Conservation (phyloP, 2,888 invertebrate species). For the Drosophila gaucha region DNA sequence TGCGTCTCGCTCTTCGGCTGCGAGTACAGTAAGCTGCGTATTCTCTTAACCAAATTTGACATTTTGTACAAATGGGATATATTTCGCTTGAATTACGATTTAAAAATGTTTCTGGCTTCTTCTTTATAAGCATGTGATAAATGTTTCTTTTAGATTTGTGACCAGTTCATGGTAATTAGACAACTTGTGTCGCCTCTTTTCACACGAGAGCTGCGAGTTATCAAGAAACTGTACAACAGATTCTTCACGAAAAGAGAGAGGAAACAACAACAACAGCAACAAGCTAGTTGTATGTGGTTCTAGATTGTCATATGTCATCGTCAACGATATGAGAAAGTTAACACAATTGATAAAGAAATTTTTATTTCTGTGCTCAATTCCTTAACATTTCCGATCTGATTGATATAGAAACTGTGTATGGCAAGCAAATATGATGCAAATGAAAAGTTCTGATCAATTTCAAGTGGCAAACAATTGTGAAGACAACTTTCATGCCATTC, state of each 20-base stretch:
- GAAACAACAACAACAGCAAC: constrained; percentile 10
- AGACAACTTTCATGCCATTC: constrained; percentile 48
- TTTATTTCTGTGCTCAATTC: constrained; percentile 9
- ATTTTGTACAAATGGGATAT: constrained; percentile 36
- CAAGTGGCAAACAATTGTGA: constrained; percentile 29
- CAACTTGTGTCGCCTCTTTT: constrained; percentile 54
- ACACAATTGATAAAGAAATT: constrained; percentile 40
- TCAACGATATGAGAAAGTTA: constrained; percentile 44
- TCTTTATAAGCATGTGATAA: constrained; percentile 13
- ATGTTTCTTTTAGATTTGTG: constrained; percentile 27
- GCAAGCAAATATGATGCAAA: constrained; percentile 48
- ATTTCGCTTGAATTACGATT: constrained; percentile 34
- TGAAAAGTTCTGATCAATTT: constrained; percentile 61
- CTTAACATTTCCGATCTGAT: constrained; percentile 41
- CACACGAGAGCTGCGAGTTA: constrained; percentile 65
- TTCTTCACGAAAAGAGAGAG: constrained; percentile 6
- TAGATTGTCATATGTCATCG: constrained; percentile 46
- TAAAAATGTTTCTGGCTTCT: constrained; percentile 24
- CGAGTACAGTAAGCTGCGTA: constrained; percentile 64
- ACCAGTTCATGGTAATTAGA: constrained; percentile 73
- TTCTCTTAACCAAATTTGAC: constrained; percentile 66
- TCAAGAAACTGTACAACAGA: constrained; percentile 54
- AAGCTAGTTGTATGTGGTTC: constrained; percentile 20
- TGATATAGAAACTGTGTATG: constrained; percentile 5
- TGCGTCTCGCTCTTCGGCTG: constrained; percentile 31